Evolutionary conservation across 2,797 vertebrate species (phyloP).

Genomic region (Arctocebus calabarensis): DNA sequence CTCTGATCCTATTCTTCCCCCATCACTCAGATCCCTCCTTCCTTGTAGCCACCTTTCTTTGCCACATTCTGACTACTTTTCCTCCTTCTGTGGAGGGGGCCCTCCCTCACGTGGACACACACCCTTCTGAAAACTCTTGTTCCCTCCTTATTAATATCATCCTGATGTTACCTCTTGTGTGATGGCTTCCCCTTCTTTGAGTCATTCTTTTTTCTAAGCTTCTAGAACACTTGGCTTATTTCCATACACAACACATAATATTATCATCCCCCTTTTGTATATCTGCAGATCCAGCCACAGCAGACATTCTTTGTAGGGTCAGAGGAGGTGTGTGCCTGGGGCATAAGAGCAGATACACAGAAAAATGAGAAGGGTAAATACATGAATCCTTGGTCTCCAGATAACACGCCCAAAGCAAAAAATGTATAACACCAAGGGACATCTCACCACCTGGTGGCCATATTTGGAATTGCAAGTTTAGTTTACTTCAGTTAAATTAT

Average conservation of each 20-base stretch:
- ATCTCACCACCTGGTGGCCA: constrained; percentile 71
- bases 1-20: background rate
- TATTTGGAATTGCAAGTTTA: constrained; percentile 77
- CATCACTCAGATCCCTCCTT: background rate
- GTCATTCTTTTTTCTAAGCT: constrained; percentile 12
- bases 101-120: background rate
- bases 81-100: background rate
- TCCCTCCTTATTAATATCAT: background rate
- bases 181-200: background rate
- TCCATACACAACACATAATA: background rate
- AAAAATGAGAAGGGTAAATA: background rate
- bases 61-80: background rate
- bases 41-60: background rate
- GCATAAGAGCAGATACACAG: background rate
- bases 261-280: background rate
- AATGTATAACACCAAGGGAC: background rate
- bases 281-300: background rate
- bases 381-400: background rate
- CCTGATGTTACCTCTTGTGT: background rate
- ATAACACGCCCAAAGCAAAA: background rate
- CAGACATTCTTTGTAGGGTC: background rate
- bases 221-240: constrained; percentile 20
- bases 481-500: background rate
- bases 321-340: background rate
- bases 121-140: background rate